Conservation (phyloP, 1,140 invertebrate species). For the Drosophila azteca region DNA sequence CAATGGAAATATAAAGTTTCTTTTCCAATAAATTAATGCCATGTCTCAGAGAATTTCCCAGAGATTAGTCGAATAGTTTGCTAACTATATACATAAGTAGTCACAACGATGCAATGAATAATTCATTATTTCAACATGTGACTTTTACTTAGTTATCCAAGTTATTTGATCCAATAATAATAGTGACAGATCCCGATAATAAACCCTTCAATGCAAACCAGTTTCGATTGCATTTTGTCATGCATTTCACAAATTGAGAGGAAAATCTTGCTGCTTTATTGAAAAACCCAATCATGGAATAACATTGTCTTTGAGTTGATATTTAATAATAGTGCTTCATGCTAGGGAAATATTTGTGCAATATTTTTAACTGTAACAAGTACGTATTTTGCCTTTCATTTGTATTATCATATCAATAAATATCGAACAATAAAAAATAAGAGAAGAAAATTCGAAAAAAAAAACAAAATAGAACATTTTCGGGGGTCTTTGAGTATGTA, state of each 20-base stretch:
- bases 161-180: too few species aligned
- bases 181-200: not conserved
- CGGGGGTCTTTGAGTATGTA: conserved; percentile 67
- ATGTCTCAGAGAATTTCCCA: too few species aligned
- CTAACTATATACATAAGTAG: too few species aligned
- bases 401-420: conserved; percentile 34
- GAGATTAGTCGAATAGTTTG: too few species aligned
- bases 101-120: too few species aligned
- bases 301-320: conserved; percentile 26
- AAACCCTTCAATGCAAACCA: conserved; percentile 11
- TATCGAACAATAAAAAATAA: conserved; percentile 1
- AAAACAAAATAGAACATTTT: conserved; percentile 43
- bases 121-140: too few species aligned
- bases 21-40: too few species aligned
- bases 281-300: conserved; percentile 23
- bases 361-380: conserved; percentile 19
- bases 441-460: conserved; percentile 19
- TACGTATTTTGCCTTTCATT: conserved; percentile 28
- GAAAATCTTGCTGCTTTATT: conserved; percentile 59
- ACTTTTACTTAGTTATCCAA: too few species aligned
- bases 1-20: too few species aligned
- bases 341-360: conserved; percentile 54
- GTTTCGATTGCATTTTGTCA: conserved; percentile 58
- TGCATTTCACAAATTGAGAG: conserved; percentile 59
- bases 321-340: conserved; percentile 63